A percentile compares a stretch with the other conserved stretches of the same genome.
phyloP scores from a whole-genome alignment of 2,888 invertebrate genomes.

The Amphiduros pacificus region DNA sequence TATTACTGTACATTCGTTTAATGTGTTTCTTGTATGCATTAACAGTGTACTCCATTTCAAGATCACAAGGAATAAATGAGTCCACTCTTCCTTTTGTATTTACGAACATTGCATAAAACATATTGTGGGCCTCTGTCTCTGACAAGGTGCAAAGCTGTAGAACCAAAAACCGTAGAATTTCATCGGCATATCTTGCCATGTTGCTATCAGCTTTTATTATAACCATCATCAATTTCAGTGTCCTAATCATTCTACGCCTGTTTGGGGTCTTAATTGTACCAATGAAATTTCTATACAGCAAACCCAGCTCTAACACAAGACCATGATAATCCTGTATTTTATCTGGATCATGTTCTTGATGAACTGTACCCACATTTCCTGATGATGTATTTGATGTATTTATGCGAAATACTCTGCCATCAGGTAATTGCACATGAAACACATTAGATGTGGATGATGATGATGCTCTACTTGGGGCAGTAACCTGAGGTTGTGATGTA shows the following conservation, averaged over 20 bases:
- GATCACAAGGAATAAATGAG: conserved; percentile 3
- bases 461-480: no score
- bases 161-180: conserved; percentile 24
- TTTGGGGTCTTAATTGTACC: conserved; percentile 22
- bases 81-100: conserved; percentile 17
- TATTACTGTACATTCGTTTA: conserved; percentile 25
- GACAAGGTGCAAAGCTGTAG: background rate
- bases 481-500: no score
- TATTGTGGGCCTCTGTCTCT: conserved; percentile 1
- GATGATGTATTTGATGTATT: no score
- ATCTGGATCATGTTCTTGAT: no score
- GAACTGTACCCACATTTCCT: no score
- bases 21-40: conserved; percentile 12
- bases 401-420: no score
- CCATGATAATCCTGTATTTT: conserved; percentile 10
- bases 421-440: no score
- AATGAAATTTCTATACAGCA: conserved; percentile 22
- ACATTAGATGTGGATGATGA: no score
- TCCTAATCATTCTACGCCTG: conserved; percentile 17
- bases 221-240: conserved; percentile 28
- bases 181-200: conserved; percentile 29
- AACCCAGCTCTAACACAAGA: conserved; percentile 21
- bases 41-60: conserved; percentile 14
- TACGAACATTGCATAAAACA: conserved; percentile 19
- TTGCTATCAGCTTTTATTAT: conserved; percentile 25